Evolutionary conservation across 1,140 invertebrate genomes (phyloP), one percentile per base, ranked within the genome.

Genomic region (Zeugodacus cucurbitae): DNA sequence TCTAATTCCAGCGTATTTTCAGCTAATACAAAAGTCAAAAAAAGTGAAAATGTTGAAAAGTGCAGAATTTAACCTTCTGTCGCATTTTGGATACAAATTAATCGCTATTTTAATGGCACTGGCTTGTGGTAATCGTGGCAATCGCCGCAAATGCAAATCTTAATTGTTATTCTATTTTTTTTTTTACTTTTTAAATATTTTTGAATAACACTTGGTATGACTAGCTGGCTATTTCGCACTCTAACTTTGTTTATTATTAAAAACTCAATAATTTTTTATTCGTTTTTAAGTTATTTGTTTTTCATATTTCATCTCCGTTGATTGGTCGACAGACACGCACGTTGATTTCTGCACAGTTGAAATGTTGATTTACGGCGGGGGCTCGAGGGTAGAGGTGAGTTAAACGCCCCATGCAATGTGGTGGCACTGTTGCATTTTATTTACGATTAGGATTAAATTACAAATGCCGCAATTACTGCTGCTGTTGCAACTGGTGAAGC

Each of bases 301-400:
- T 74, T 67, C 22, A 82, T 48, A 54, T 82, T 48, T 82, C 41
- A n/a, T n/a, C 74, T 48, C 1, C n/a, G 74, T 82, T 82, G 74
- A 82, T 82, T 82, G 74, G 74, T 2, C 37, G 74, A 26, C 74
- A 82, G 74, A 82, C 74, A 82, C 74, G 74, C 74, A 82, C 74
- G 74, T 82, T 82, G 37, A 82, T 82, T 82, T 82, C 34, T 82
- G 74, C 74, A 41, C 74, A 82, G 74, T 82, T 82, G 74, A 82
- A 82, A 82, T 82, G 74, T 48, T 82, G 74, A 82, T 82, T 82
- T 82, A 82, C 74, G 74, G 7, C 41, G 74, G 26, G 41, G n/a
- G 74, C 37, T 82, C 41, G 22, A 82, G 74, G 74, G 74, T 48
- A 82, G 74, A 82, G 74, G 74, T 82, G 74, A 48, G 37, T 26